Evolutionary conservation across 2,888 invertebrate species (phyloP).

Genomic region (Cantharis lateralis): DNA sequence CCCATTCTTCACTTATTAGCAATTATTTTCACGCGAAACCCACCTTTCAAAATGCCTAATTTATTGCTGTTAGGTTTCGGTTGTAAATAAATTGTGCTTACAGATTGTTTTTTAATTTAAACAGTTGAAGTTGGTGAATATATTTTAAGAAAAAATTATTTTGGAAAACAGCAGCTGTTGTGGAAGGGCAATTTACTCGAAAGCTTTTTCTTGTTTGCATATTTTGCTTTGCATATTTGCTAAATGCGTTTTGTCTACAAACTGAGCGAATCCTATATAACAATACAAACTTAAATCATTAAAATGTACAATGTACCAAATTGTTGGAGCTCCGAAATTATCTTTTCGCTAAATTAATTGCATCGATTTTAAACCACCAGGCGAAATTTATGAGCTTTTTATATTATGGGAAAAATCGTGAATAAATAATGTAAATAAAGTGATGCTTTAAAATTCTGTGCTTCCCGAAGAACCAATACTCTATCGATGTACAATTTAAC

Average conservation of each 20-base stretch:
- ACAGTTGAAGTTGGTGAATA: background rate
- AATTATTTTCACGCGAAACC: conserved; percentile 20
- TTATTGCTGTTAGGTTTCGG: conserved; percentile 12
- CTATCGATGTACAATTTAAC: background rate
- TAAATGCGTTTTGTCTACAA: conserved; percentile 28
- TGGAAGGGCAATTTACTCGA: conserved; percentile 20
- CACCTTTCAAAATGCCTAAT: conserved; percentile 22
- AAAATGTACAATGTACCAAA: background rate
- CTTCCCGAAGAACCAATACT: background rate
- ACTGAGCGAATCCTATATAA: conserved; percentile 14
- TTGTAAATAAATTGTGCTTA: background rate
- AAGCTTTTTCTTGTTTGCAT: conserved; percentile 24
- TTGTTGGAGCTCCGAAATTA: background rate
- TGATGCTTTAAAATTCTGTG: background rate
- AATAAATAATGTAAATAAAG: background rate
- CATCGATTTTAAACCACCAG: background rate
- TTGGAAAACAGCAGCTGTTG: conserved; percentile 17
- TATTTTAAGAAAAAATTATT: conserved; percentile 15
- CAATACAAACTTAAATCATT: background rate
- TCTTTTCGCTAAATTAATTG: background rate
- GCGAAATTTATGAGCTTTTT: background rate
- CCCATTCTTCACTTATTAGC: conserved; percentile 17
- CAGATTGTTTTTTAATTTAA: background rate
- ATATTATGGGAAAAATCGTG: background rate
- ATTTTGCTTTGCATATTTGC: conserved; percentile 28